Percentiles rank a stretch among this genome's conserved stretches.
Evolutionary conservation across 2,888 invertebrate genomes (phyloP).

Genomic region (Luperina testacea): DNA sequence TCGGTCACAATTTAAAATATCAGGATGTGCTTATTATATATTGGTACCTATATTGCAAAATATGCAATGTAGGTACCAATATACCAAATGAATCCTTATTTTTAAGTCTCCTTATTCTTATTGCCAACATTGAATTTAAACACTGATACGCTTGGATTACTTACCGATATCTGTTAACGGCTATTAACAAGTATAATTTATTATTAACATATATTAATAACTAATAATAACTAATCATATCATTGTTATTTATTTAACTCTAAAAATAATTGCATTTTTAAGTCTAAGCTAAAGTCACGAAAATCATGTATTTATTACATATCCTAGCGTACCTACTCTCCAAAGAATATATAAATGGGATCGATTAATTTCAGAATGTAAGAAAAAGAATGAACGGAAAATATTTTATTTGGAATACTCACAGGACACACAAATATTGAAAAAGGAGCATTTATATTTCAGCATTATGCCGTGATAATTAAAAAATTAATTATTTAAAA

Average conservation of each 20-base stretch:
- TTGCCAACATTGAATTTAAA: background rate
- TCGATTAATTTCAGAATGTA: too few species aligned
- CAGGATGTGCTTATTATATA: background rate
- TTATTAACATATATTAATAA: background rate
- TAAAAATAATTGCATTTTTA: background rate
- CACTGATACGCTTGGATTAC: background rate
- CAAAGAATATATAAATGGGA: too few species aligned
- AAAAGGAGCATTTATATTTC: too few species aligned
- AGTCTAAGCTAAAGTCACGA: background rate
- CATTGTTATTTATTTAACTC: background rate
- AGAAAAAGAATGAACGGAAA: too few species aligned
- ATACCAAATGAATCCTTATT: background rate
- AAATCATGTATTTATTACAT: background rate
- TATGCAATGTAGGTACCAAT: background rate
- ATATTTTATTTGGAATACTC: too few species aligned
- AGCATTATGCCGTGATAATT: too few species aligned
- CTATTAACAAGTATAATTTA: background rate
- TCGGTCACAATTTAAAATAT: conserved; percentile 3
- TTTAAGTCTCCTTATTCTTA: background rate
- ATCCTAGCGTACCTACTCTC: background rate
- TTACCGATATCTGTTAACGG: background rate
- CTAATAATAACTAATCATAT: background rate
- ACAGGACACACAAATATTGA: too few species aligned
- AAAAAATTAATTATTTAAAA: too few species aligned
- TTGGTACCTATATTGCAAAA: too few species aligned